phyloP scores from a whole-genome alignment of 2,888 invertebrate genomes.

The Dioctria rufipes region DNA sequence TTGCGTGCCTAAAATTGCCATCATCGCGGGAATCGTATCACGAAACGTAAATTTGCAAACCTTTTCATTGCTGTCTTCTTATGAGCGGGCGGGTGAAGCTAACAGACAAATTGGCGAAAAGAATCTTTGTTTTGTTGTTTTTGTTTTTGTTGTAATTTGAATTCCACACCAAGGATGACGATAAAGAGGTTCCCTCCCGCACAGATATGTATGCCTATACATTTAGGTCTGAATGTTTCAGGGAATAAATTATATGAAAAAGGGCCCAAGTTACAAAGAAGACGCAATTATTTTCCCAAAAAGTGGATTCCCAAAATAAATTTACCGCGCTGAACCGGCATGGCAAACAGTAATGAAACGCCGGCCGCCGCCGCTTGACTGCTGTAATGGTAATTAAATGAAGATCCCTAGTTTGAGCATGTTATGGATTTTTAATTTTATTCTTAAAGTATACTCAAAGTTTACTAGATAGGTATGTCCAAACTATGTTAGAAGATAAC shows the following conservation, averaged over 20 bases:
- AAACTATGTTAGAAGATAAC: conserved; percentile 10
- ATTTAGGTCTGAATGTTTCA: conserved; percentile 6
- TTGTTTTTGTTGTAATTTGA: conserved; percentile 5
- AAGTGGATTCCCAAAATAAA: background rate
- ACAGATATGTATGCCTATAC: background rate
- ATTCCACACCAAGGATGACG: conserved; percentile 17
- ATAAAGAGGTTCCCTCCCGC: conserved; percentile 33
- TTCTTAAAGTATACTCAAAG: background rate
- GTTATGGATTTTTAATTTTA: background rate
- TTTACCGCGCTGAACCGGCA: background rate
- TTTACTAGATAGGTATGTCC: background rate
- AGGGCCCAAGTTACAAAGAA: background rate
- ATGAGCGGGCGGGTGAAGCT: conserved; percentile 57
- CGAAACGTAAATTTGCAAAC: conserved; percentile 58
- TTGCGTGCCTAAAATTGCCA: conserved; percentile 60
- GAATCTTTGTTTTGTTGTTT: conserved; percentile 34
- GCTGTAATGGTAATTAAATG: conserved; percentile 6
- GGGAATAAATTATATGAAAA: conserved; percentile 1
- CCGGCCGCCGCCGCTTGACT: background rate
- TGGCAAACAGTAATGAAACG: background rate
- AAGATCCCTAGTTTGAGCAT: background rate
- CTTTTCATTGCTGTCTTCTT: conserved; percentile 39
- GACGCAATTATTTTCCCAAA: conserved; percentile 24
- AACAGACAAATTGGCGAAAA: conserved; percentile 58
- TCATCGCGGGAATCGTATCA: conserved; percentile 60